Conservation (phyloP, 2,888 invertebrate species). For the Epistrophe grossulariae region DNA sequence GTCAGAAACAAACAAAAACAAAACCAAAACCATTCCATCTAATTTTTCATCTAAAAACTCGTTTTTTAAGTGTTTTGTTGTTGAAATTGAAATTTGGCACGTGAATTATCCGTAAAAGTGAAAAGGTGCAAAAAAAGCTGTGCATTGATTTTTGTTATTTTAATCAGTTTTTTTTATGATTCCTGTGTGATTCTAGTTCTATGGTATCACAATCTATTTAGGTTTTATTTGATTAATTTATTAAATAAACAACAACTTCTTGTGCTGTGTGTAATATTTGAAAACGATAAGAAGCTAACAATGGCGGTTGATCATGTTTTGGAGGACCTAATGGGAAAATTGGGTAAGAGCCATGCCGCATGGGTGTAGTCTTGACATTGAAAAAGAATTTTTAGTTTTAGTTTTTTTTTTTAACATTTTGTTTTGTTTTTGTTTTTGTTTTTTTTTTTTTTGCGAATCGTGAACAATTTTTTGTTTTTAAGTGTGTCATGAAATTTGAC, state of each 20-base stretch:
- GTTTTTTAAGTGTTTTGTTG: constrained; percentile 40
- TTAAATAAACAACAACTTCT: constrained; percentile 25
- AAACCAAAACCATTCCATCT: not conserved
- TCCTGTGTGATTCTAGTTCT: not conserved
- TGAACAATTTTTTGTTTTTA: not conserved
- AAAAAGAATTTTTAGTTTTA: not conserved
- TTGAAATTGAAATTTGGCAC: constrained; percentile 22
- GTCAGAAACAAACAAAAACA: not conserved
- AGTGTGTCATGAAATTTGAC: not conserved
- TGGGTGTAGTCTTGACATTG: constrained; percentile 16
- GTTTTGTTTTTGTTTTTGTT: not conserved
- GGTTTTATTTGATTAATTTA: constrained; percentile 2
- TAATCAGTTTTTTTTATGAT: constrained; percentile 2
- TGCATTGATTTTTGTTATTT: constrained; percentile 17
- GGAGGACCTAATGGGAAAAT: constrained; percentile 88
- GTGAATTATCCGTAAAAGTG: constrained; percentile 36
- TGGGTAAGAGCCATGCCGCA: constrained; percentile 84
- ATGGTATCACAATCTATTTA: constrained; percentile 9
- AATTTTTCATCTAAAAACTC: constrained; percentile 22
- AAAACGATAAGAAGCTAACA: constrained; percentile 42
- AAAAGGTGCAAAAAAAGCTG: constrained; percentile 26
- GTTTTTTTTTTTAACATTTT: not conserved
- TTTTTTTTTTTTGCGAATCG: not conserved
- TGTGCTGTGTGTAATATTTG: not conserved
- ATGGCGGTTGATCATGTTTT: constrained; percentile 88